Evolutionary conservation across 1,140 invertebrate species (phyloP).

Genomic region (Sitophilus oryzae): DNA sequence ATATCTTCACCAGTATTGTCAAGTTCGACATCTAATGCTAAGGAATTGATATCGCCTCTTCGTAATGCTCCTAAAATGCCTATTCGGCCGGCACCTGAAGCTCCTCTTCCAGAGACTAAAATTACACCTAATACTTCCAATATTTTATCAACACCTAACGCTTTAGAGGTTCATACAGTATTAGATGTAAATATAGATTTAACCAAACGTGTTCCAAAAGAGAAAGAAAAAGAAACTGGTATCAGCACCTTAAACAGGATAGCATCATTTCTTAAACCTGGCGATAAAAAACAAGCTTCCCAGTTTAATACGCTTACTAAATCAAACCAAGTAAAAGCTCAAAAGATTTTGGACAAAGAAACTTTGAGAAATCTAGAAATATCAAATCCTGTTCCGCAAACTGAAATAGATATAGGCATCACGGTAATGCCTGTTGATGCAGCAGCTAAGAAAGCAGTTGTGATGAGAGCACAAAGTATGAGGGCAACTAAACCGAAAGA

Average conservation of each 20-base stretch:
- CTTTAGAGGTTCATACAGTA: conserved; percentile 37
- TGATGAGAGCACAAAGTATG: conserved; percentile 74
- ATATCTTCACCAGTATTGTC: conserved; percentile 76
- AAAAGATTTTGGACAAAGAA: conserved; percentile 62
- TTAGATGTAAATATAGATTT: conserved; percentile 42
- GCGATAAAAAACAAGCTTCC: conserved; percentile 52
- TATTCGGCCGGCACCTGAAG: conserved; percentile 49
- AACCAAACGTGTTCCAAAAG: conserved; percentile 33
- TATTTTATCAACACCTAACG: conserved; percentile 50
- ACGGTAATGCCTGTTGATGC: conserved; percentile 52
- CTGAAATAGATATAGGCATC: conserved; percentile 55
- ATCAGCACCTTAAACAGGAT: conserved; percentile 62
- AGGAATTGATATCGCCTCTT: conserved; percentile 57
- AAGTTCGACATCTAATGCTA: conserved; percentile 69
- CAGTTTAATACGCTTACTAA: conserved; percentile 54
- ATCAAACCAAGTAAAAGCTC: conserved; percentile 53
- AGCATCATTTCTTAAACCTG: conserved; percentile 67
- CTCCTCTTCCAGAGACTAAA: conserved; percentile 41
- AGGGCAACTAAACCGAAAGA: conserved; percentile 53
- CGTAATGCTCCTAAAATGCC: conserved; percentile 50
- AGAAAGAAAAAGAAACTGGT: conserved; percentile 49
- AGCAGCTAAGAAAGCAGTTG: conserved; percentile 49
- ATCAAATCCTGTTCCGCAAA: conserved; percentile 70
- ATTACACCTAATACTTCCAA: too few species aligned
- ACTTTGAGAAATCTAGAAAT: conserved; percentile 70